Percentiles rank a stretch among this genome's conserved stretches.
These are phyloP conservation scores for Meleagris gallopavo DNA, from an alignment of 2,113 vertebrate species.

Conservation along the genomic window DNA sequence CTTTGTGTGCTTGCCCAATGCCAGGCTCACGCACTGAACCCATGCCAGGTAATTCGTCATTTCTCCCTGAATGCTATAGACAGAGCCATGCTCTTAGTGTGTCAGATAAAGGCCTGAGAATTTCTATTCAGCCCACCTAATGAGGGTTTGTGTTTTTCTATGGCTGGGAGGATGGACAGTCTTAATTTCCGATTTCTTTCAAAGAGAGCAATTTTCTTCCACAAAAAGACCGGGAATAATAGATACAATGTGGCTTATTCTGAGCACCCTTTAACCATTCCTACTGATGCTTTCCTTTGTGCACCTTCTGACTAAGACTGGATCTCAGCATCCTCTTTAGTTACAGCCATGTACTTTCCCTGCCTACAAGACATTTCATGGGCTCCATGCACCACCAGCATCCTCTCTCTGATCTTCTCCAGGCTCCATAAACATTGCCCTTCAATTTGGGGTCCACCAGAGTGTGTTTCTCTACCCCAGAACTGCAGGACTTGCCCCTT, in stretches of 20 bases:
- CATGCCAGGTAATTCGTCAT: conserved; percentile 50
- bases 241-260: conserved; percentile 37
- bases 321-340: background rate
- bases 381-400: background rate
- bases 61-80: conserved; percentile 1
- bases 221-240: conserved; percentile 42
- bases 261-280: conserved; percentile 29
- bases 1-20: conserved; percentile 40
- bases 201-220: conserved; percentile 38
- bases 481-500: background rate
- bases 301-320: background rate
- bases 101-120: conserved; percentile 52
- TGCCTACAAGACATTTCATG: background rate
- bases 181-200: conserved; percentile 57
- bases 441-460: background rate
- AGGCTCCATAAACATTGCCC: background rate
- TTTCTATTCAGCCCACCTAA: conserved; percentile 61
- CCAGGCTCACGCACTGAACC: background rate
- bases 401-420: background rate
- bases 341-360: background rate
- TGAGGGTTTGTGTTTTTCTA: conserved; percentile 33
- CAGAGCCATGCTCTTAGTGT: conserved; percentile 7
- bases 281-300: background rate
- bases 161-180: background rate
- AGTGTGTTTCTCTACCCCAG: accelerated